Conservation (phyloP, 2,888 invertebrate species). For the Drosophila rubida region DNA sequence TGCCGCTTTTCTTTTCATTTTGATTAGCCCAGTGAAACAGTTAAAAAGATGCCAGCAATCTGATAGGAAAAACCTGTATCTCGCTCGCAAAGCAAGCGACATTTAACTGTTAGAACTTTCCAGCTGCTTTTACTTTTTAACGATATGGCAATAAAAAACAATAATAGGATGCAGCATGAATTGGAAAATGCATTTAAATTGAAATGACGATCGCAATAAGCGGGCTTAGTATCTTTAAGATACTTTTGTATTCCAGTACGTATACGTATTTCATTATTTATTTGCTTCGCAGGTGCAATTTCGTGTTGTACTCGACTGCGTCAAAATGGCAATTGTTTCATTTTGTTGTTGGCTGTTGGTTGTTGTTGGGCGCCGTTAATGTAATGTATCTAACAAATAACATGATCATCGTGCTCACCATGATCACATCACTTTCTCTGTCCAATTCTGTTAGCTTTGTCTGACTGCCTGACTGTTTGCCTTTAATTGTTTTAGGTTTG, state of each 20-base stretch:
- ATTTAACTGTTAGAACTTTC: conserved; percentile 40
- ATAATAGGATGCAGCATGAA: not conserved
- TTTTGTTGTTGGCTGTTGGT: conserved; percentile 11
- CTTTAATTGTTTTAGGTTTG: conserved; percentile 63
- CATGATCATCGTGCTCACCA: conserved; percentile 55
- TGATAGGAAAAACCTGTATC: conserved; percentile 43
- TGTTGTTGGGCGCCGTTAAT: conserved; percentile 36
- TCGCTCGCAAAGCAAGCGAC: not conserved
- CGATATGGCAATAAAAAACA: not conserved
- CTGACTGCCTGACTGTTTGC: conserved; percentile 41
- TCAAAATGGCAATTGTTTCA: conserved; percentile 38
- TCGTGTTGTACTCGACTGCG: conserved; percentile 38
- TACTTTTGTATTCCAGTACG: no score
- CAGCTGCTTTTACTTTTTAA: conserved; percentile 33
- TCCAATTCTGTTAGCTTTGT: conserved; percentile 62
- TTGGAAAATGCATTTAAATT: not conserved
- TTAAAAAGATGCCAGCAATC: conserved; percentile 31
- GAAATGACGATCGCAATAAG: no score
- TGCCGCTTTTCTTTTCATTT: conserved; percentile 52
- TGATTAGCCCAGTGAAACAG: conserved; percentile 49
- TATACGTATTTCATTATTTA: not conserved
- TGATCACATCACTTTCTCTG: conserved; percentile 73
- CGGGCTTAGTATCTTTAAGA: not conserved
- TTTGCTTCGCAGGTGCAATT: conserved; percentile 1
- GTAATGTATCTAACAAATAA: conserved; percentile 67